A percentile compares a stretch with the other conserved stretches of the same genome.
Conservation (phyloP, 2,888 invertebrate species). For the Eupithecia subfuscata region DNA sequence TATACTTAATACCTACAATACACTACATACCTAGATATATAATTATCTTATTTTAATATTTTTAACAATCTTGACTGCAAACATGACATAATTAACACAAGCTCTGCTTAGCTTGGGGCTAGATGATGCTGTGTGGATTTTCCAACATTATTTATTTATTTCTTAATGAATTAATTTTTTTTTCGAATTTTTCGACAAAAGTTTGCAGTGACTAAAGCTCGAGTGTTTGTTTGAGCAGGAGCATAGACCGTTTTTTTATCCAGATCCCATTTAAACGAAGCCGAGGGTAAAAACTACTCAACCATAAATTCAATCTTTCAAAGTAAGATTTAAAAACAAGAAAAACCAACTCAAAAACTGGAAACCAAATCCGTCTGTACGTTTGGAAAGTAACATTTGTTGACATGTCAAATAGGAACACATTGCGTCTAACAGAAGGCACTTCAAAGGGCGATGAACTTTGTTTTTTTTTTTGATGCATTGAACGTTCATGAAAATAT, state of each 20-base stretch:
- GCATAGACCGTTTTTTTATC: not conserved
- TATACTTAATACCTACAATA: too few species aligned
- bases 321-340: not conserved
- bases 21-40: too few species aligned
- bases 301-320: not conserved
- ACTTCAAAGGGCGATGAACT: slow-evolving; percentile 53
- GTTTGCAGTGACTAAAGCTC: too few species aligned
- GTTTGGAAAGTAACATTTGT: slow-evolving; percentile 52
- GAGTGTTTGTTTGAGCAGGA: too few species aligned
- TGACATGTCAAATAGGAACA: slow-evolving; percentile 55
- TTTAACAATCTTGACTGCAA: too few species aligned
- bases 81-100: too few species aligned
- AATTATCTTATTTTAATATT: too few species aligned
- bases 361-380: slow-evolving; percentile 37
- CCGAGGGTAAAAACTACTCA: not conserved
- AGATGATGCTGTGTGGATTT: too few species aligned
- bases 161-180: too few species aligned
- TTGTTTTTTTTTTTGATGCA: slow-evolving; percentile 39
- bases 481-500: slow-evolving; percentile 2
- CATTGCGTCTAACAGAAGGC: slow-evolving; percentile 51
- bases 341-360: slow-evolving; percentile 12
- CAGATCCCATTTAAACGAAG: not conserved
- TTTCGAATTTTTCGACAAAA: too few species aligned
- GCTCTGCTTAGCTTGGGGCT: too few species aligned
- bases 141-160: too few species aligned